These are phyloP conservation scores for Rhaphigaster nebulosa DNA, from an alignment of 2,888 invertebrate genomes.

Conservation along the genomic window DNA sequence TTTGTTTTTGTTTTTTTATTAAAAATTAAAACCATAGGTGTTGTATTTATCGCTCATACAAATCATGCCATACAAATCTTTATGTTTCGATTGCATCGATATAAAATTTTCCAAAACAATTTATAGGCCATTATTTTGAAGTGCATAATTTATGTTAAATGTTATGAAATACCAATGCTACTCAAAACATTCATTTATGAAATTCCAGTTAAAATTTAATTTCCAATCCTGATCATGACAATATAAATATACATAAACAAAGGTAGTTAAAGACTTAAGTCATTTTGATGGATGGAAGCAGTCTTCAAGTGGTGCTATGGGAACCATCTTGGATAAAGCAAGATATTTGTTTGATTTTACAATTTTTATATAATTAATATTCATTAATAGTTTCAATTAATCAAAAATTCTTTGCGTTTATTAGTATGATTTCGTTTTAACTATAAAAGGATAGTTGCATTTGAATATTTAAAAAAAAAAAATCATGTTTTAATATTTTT, in stretches of 20 bases:
- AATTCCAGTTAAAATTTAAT: no score
- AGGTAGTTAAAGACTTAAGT: neutral
- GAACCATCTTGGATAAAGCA: slow-evolving; percentile 1
- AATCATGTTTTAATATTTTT: neutral
- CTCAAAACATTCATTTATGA: no score
- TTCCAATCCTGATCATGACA: no score
- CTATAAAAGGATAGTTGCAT: neutral
- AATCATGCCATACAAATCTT: no score
- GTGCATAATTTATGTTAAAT: neutral
- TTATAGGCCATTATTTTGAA: neutral
- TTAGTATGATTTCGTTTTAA: neutral
- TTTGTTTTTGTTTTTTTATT: no score
- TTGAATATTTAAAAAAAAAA: neutral
- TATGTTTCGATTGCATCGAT: neutral
- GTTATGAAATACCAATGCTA: no score
- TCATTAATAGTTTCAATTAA: no score
- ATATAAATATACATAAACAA: neutral
- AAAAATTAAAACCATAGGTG: neutral
- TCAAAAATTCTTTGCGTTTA: no score
- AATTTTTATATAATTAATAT: no score
- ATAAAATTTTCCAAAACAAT: neutral
- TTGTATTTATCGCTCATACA: no score
- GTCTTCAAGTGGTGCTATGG: neutral
- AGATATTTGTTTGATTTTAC: neutral
- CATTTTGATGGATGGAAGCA: neutral